These are phyloP conservation scores for Siniperca knerii DNA, from an alignment of 2,113 vertebrate genomes.

Conservation along the genomic window DNA sequence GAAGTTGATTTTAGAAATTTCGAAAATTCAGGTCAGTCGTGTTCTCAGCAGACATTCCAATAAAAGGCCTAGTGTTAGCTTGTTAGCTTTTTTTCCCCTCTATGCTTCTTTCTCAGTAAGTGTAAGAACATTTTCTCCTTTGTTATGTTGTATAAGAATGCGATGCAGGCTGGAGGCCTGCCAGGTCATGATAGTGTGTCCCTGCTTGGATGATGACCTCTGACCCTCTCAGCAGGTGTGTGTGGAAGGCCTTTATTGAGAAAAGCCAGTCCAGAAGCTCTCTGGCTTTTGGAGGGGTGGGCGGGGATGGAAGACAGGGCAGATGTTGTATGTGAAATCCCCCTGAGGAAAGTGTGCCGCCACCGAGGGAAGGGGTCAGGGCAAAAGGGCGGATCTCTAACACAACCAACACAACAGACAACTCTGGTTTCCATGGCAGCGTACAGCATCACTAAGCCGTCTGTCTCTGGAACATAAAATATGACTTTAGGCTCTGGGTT, in stretches of 20 bases:
- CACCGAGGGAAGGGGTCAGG: conserved; percentile 65
- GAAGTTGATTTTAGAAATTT: conserved; percentile 3
- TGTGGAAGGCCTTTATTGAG: conserved; percentile 69
- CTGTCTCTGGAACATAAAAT: conserved; percentile 59
- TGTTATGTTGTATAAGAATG: conserved; percentile 38
- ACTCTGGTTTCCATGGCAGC: conserved; percentile 71
- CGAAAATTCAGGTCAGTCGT: not conserved
- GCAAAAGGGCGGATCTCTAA: conserved; percentile 71
- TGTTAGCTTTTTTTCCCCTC: not conserved
- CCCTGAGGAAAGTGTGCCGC: conserved; percentile 83
- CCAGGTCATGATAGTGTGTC: conserved; percentile 42
- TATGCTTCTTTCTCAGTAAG: not conserved
- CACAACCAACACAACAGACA: conserved; percentile 62
- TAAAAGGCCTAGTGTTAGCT: not conserved
- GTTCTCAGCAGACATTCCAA: not conserved
- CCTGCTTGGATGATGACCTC: conserved; percentile 65
- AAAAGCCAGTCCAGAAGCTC: conserved; percentile 55
- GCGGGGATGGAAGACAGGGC: conserved; percentile 60
- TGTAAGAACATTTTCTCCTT: conserved; percentile 16
- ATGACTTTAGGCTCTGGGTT: conserved; percentile 33
- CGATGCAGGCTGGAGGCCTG: conserved; percentile 37
- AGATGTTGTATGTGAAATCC: conserved; percentile 82
- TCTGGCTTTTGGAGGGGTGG: conserved; percentile 49
- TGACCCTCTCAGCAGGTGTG: conserved; percentile 84
- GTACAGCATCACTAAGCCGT: conserved; percentile 65